Base-by-base conservation (phyloP, 2,113 vertebrate species). In the Campylomormyrus tamandua region DNA sequence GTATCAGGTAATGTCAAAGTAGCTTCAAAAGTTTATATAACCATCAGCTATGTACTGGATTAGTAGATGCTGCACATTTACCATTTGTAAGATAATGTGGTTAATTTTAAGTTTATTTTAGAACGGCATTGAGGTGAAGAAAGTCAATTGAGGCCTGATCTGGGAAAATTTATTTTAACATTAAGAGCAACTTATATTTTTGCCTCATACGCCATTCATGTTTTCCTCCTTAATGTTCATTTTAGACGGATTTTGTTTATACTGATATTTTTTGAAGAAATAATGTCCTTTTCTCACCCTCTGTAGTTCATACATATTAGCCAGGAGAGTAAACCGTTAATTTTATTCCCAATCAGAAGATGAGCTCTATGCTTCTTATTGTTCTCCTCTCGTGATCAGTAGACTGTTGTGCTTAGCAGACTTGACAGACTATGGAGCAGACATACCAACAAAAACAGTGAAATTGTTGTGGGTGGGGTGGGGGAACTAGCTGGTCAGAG, bases 1-100 rank as follows among this genome's bases (percentile, higher is more conserved):
- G 97, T 83, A 97, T 99, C 96, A 99, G 98, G 98, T 99, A 96
- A 94, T 91, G 7, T 74, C 83, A 85, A 48, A 42, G 74, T 15
- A 42, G 35, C 74, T 39, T 27, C 5, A 8, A 42, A 80, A 21
- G 35, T 15, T 42, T 42, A 80, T 42, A 80, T 42, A 42, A 80
- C 74, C 35, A 80, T 56, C 53, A 56, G 53, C 1, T 21, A 42
- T 80, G 15, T 19, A 80, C 74, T 39, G 35, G 3, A 80, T 39
- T 19, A 56, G 56, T 62, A 62, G 21, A 62, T 62, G 24, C 56
- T 80, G 74, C 13, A 13, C 35, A 80, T 42, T 39, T 15, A 80
- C 35, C 31, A 19, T 80, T 39, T 77, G 31, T 77, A 35, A 77
- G 70, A 77, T 19, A 77, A 77, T 17, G 31, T 77, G 70, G 70